These are phyloP conservation scores for Tolypeutes matacus DNA, from an alignment of 2,797 vertebrate genomes.

Conservation along the genomic window DNA sequence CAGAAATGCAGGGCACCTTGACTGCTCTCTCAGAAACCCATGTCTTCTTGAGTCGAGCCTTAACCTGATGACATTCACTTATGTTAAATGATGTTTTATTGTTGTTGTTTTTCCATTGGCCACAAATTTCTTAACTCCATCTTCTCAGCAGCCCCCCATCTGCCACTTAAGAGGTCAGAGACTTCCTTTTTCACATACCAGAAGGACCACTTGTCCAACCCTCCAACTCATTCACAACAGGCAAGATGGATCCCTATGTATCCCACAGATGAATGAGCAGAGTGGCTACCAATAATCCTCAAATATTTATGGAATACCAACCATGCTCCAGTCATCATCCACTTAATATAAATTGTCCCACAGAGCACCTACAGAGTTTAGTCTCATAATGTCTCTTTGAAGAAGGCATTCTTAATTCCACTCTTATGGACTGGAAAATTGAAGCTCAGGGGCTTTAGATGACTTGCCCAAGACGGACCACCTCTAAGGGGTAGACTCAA, in stretches of 20 bases:
- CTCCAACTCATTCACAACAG: constrained; percentile 27
- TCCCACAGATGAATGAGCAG: neutral
- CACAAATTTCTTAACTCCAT: neutral
- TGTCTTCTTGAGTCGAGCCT: neutral
- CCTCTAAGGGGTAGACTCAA: neutral
- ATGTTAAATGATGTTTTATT: neutral
- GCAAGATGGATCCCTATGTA: neutral
- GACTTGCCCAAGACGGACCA: neutral
- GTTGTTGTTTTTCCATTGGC: neutral
- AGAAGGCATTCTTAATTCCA: no score
- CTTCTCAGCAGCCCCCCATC: neutral
- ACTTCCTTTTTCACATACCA: neutral
- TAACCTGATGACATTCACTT: neutral
- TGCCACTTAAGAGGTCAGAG: neutral
- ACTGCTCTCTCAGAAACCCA: neutral
- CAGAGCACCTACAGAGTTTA: neutral
- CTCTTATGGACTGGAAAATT: constrained; percentile 15
- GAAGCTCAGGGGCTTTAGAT: constrained; percentile 41
- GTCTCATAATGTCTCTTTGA: neutral
- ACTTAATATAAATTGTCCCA: neutral
- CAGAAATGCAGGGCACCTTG: neutral
- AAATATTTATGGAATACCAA: neutral
- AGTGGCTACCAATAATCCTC: neutral
- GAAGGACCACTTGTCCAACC: neutral
- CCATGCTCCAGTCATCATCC: neutral